Conservation (phyloP, 2,888 invertebrate genomes). For the Coenonympha arcania region DNA sequence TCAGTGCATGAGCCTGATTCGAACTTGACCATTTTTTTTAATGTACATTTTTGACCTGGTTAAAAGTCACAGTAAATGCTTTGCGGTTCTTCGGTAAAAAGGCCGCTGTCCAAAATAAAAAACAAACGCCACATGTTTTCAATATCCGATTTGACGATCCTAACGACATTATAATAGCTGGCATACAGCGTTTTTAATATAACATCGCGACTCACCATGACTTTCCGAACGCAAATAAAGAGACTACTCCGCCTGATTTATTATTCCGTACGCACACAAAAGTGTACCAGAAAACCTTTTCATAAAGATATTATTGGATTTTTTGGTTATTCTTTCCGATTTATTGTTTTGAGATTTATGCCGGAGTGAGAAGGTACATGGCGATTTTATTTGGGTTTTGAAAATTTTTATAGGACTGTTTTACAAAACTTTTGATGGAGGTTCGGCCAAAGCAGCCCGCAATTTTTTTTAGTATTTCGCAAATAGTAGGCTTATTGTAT, state of each 20-base stretch:
- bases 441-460: background rate
- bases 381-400: too few relatives aligned
- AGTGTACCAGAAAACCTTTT: conserved; percentile 14
- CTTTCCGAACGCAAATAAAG: conserved; percentile 13
- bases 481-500: too few relatives aligned
- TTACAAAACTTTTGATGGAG: too few relatives aligned
- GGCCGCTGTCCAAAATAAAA: background rate
- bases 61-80: too few relatives aligned
- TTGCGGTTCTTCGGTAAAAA: too few relatives aligned
- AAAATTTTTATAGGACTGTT: too few relatives aligned
- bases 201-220: conserved; percentile 14
- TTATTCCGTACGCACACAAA: conserved; percentile 14
- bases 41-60: too few relatives aligned
- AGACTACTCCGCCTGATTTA: conserved; percentile 9
- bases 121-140: conserved; percentile 13
- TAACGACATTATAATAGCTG: conserved; percentile 15
- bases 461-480: background rate
- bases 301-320: conserved; percentile 10
- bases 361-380: background rate
- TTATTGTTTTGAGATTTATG: background rate
- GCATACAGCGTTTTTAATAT: conserved; percentile 11
- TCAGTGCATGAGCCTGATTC: too few relatives aligned
- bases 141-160: conserved; percentile 14
- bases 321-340: conserved; percentile 1
- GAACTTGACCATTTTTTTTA: too few relatives aligned